Evolutionary conservation across 2,797 vertebrate species (phyloP).

Genomic region (Sebastes minor): DNA sequence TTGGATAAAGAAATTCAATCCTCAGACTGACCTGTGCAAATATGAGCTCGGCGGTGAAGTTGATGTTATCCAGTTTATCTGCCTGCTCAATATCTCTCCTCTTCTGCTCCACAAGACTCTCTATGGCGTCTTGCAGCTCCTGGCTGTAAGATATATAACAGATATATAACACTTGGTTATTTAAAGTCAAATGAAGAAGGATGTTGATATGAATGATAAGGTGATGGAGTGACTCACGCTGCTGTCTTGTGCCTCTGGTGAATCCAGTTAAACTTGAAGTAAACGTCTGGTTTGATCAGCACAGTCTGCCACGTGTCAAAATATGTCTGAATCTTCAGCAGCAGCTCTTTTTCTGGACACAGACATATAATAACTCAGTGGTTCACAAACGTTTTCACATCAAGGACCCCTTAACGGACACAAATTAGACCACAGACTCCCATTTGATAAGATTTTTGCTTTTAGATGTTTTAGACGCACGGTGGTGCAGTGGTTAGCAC

Average conservation of each 20-base stretch:
- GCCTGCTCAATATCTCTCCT: slow-evolving; percentile 83
- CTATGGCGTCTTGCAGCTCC: slow-evolving; percentile 89
- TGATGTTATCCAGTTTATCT: slow-evolving; percentile 90
- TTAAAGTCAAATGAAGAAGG: not conserved
- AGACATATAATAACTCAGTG: not conserved
- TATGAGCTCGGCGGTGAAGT: slow-evolving; percentile 94
- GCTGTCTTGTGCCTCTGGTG: slow-evolving; percentile 87
- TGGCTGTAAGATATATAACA: slow-evolving; percentile 76
- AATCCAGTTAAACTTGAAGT: slow-evolving; percentile 93
- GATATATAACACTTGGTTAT: not conserved
- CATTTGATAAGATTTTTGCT: too few relatives aligned
- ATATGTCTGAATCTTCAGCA: slow-evolving; percentile 92
- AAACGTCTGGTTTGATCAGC: slow-evolving; percentile 93
- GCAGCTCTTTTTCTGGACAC: slow-evolving; percentile 87
- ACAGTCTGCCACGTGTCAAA: slow-evolving; percentile 96
- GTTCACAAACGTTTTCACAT: too few relatives aligned
- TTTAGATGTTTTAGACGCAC: too few relatives aligned
- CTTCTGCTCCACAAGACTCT: slow-evolving; percentile 88
- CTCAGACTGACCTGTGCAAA: slow-evolving; percentile 90
- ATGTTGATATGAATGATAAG: not conserved
- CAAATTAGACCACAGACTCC: too few relatives aligned
- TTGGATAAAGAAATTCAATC: not conserved
- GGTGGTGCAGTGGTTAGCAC: too few relatives aligned
- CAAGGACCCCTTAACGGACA: too few relatives aligned
- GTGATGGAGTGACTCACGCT: slow-evolving; percentile 83